A percentile compares a stretch with the other conserved stretches of the same genome.
These are phyloP conservation scores for Galeopsomyia nigrocyanea DNA, from an alignment of 2,888 invertebrate genomes.

Conservation along the genomic window DNA sequence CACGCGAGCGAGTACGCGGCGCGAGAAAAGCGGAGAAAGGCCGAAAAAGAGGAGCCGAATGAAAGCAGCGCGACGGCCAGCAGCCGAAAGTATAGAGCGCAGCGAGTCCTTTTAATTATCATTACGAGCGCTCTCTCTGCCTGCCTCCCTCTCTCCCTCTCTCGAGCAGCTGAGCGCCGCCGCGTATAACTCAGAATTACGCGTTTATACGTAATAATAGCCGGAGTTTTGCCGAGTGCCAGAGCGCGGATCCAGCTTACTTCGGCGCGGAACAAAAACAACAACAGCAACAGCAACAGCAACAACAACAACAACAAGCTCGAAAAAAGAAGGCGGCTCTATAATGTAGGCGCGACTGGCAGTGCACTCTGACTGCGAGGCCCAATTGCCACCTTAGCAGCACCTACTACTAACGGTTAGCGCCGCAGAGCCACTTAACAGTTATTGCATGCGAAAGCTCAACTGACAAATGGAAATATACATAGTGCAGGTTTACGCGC, in stretches of 20 bases:
- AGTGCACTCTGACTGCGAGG: slow-evolving; percentile 39
- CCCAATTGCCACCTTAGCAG: slow-evolving; percentile 69
- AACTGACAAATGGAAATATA: slow-evolving; percentile 69
- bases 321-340: no score
- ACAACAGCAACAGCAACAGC: no score
- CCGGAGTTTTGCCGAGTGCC: slow-evolving; percentile 36
- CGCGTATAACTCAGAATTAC: slow-evolving; percentile 67
- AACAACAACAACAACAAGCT: no score
- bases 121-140: slow-evolving; percentile 58
- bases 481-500: slow-evolving; percentile 66
- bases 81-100: slow-evolving; percentile 57
- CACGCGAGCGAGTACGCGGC: neutral
- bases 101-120: slow-evolving; percentile 67
- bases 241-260: slow-evolving; percentile 37
- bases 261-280: slow-evolving; percentile 4
- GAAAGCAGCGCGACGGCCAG: neutral
- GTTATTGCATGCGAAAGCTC: slow-evolving; percentile 66
- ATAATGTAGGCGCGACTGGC: slow-evolving; percentile 20
- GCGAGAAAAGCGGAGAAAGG: neutral
- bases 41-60: no score
- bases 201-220: slow-evolving; percentile 66
- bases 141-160: no score
- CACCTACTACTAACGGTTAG: slow-evolving; percentile 69
- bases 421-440: slow-evolving; percentile 66
- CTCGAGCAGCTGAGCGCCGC: slow-evolving; percentile 52